phyloP scores from a whole-genome alignment of 2,797 vertebrate genomes.

The Tapirus indicus region DNA sequence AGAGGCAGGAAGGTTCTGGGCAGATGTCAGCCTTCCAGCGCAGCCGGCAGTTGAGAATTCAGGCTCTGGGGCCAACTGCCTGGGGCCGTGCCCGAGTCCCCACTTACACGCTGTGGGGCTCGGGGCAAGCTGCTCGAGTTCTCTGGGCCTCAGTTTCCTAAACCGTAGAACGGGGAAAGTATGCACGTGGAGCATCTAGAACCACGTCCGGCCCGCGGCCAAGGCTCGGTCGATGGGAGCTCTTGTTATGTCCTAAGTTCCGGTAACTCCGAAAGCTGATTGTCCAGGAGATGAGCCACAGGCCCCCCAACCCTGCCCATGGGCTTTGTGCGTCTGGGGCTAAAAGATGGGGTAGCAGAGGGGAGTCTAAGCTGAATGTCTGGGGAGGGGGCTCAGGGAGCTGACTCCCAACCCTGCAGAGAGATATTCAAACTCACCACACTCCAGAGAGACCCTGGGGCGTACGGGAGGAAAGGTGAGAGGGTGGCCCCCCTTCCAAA shows the following conservation, averaged over 20 bases:
- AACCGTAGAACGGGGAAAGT: not conserved
- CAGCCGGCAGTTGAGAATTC: fast-evolving
- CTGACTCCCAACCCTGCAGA: not conserved
- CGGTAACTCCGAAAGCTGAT: not conserved
- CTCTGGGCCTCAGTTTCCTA: not conserved
- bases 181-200: fast-evolving
- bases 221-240: not conserved
- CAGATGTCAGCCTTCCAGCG: not conserved
- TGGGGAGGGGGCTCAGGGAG: not conserved
- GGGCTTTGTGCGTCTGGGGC: not conserved
- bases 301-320: fast-evolving
- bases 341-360: not conserved
- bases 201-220: not conserved
- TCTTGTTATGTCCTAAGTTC: not conserved
- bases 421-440: not conserved
- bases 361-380: not conserved
- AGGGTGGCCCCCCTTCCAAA: not conserved
- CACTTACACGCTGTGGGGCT: not conserved
- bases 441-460: not conserved
- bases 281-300: not conserved
- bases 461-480: not conserved
- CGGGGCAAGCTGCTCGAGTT: not conserved
- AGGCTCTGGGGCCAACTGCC: not conserved
- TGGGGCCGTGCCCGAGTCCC: not conserved
- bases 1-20: not conserved